Base-by-base conservation (phyloP, 2,888 invertebrate genomes). In the Hemistola chrysoprasaria region DNA sequence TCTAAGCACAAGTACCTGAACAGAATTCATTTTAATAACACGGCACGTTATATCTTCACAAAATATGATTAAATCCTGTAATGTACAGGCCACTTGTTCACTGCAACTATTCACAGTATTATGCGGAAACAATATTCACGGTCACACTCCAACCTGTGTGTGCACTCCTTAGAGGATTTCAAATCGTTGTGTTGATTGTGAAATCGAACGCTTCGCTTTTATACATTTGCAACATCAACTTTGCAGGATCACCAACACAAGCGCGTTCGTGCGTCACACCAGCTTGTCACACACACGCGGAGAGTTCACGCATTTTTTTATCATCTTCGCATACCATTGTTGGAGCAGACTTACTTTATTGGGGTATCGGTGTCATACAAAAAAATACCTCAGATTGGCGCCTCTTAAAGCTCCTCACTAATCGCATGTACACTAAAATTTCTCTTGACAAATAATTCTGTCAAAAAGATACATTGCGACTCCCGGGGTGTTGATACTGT, bases 111-210 rank as follows among this genome's bases (percentile, higher is more conserved):
- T 71, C 64, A 60, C 56, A 65, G 67, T 59, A 62, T 74, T 82
- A 78, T 71, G 76, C 80, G 80, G 78, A 80, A 78, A 77, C 72
- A 24, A 60, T 64, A 60, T 74, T 76, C 81, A 78, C 82, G 72
- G 71, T 72, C 71, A 65, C 74, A 62, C 71, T 65, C 51, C 46
- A 50, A 46, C 55, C 57, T 65, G n/a, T 72, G 65, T 79, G 85
- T 85, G 65, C 77, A 79, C 80, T 81, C 78, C 75, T 83, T 74
- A 74, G 81, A 80, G 80, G 58, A 79, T 78, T 73, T 72, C 81
- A 86, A 86, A 81, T 81, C 76, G 80, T 76, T 87, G 65, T 88
- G 88, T 75, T 85, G 86, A 87, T 87, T 84, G 86, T 86, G 86
- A 85, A 87, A 88, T 83, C 81, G 56, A 53, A 53, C 76, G 76